Evolutionary conservation across 2,888 invertebrate species (phyloP), one percentile per base, ranked within the genome.

Genomic region (Watsonalla binaria): DNA sequence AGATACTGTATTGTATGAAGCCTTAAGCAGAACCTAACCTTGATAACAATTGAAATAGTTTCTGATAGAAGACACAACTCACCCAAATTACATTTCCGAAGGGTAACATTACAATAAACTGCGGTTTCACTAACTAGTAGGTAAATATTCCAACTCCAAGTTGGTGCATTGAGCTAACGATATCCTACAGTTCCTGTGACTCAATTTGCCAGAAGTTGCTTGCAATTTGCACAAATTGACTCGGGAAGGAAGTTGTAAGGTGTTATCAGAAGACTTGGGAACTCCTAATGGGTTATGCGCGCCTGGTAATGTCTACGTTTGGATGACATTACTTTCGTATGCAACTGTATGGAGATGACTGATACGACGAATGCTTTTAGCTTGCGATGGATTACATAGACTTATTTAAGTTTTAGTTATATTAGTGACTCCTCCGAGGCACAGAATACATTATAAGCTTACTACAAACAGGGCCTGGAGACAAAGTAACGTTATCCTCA

Each of bases 211-310:
- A 65, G 73, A 76, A 78, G 73, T 74, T 66, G 68, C 60, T 49
- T 59, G 80, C 80, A 82, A 83, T 83, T 83, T 81, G 81, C 68
- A 66, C 81, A 82, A 83, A 84, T 84, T 84, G 82, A 72, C 70
- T 72, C 66, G 72, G 65, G 64, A 68, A 70, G 77, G 49, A 24
- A 49, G 49, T 69, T 76, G 78, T 71, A 61, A 63, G 57, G 62
- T 70, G 73, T 69, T 82, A 81, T 79, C 80, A 62, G 70, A 57
- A 55, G 57, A 55, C 61, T 63, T 59, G 59, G 54, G 55, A 61
- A 64, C 45, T 53, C 45, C 47, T 34, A 47, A 47, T 33, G 47
- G 47, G 39, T 51, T 51, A 45, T 45, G 39, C 49, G 15, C 37
- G 14, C 49, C 49, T 37, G 7, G 14, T 49, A 49, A 49, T 45